A percentile compares a stretch with the other conserved stretches of the same genome.
These are phyloP conservation scores for Pristionchus mayeri DNA, from an alignment of 2,888 invertebrate genomes.

Conservation along the genomic window DNA sequence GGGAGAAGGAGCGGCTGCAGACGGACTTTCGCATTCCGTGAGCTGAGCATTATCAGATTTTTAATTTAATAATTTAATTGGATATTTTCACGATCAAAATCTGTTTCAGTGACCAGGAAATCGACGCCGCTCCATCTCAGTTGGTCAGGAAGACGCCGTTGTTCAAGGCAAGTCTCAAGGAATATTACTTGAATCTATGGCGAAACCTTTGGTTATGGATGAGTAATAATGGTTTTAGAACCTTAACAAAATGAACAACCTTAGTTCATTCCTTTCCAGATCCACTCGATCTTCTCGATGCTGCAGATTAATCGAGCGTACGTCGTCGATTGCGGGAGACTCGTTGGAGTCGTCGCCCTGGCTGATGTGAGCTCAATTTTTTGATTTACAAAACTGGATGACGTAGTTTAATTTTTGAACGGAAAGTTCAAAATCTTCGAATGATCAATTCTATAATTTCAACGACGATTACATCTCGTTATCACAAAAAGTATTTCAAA, in stretches of 20 bases:
- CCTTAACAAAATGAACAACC: too few relatives aligned
- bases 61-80: too few relatives aligned
- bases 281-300: constrained; percentile 75
- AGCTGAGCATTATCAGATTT: not conserved
- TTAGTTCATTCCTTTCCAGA: constrained; percentile 54
- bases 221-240: too few relatives aligned
- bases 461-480: too few relatives aligned
- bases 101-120: constrained; percentile 60
- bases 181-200: not conserved
- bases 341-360: constrained; percentile 74
- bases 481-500: too few relatives aligned
- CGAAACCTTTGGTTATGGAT: too few relatives aligned
- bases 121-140: constrained; percentile 74
- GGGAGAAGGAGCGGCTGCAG: constrained; percentile 3
- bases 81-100: not conserved
- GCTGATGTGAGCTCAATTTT: constrained; percentile 62
- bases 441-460: not conserved
- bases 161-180: constrained; percentile 60
- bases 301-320: constrained; percentile 72
- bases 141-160: constrained; percentile 71
- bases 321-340: constrained; percentile 73
- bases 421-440: not conserved
- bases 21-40: constrained; percentile 1
- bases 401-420: too few relatives aligned
- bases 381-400: not conserved